Evolutionary conservation across 2,797 vertebrate genomes (phyloP).

Genomic region (Amphiprion clarkii): DNA sequence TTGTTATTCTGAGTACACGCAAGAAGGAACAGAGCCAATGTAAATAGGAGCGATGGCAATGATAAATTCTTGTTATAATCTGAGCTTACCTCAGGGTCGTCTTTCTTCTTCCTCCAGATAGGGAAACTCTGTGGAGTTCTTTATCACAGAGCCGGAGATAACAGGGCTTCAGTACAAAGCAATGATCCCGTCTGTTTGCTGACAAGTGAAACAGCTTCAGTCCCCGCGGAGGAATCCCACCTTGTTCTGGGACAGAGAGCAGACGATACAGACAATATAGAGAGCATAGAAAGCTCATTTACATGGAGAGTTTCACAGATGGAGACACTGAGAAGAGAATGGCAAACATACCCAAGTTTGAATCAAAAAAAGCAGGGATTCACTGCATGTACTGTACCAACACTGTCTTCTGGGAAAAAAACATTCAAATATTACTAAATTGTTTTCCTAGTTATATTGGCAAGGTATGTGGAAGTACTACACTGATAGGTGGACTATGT

Average conservation of each 20-base stretch:
- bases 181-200: slow-evolving; percentile 69
- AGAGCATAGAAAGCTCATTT: slow-evolving; percentile 53
- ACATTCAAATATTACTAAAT: background rate
- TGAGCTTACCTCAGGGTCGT: slow-evolving; percentile 63
- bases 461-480: no score
- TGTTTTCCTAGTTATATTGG: no score
- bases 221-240: slow-evolving; percentile 63
- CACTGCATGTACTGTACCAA: slow-evolving; percentile 23
- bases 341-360: slow-evolving; percentile 33
- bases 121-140: slow-evolving; percentile 66
- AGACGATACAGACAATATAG: slow-evolving; percentile 46
- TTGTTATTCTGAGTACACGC: slow-evolving; percentile 21
- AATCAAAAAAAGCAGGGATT: slow-evolving; percentile 23
- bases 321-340: slow-evolving; percentile 16
- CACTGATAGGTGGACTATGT: no score
- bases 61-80: slow-evolving; percentile 74
- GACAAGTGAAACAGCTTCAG: slow-evolving; percentile 63
- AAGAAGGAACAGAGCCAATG: slow-evolving; percentile 59
- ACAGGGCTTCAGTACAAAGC: slow-evolving; percentile 71
- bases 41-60: slow-evolving; percentile 65
- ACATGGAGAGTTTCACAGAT: slow-evolving; percentile 53
- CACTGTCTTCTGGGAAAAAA: background rate
- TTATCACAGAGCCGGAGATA: slow-evolving; percentile 77
- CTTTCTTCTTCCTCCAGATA: slow-evolving; percentile 71
- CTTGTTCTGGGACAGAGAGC: slow-evolving; percentile 66